Conservation (phyloP, 1,140 invertebrate species). For the Drosophila trapezifrons region DNA sequence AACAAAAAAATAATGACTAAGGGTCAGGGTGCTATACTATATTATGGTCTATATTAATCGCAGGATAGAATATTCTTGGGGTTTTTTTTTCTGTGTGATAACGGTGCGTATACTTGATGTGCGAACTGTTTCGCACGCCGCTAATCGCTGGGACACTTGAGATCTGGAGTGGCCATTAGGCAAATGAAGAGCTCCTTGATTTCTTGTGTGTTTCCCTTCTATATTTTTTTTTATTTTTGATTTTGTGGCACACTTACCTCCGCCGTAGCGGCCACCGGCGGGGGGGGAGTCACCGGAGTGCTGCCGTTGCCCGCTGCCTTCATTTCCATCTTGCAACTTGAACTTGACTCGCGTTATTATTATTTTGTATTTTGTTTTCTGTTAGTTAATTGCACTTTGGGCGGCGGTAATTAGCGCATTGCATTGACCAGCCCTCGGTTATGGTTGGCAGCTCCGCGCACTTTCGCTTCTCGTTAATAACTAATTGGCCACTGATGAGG, state of each 20-base stretch:
- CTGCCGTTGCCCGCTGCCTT: slow-evolving; percentile 7
- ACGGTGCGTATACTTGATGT: slow-evolving; percentile 21
- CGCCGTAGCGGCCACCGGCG: not conserved
- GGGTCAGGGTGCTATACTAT: not conserved
- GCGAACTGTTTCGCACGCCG: not conserved
- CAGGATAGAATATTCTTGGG: too few species aligned
- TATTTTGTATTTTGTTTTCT: not conserved
- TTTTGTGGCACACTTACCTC: slow-evolving; percentile 4
- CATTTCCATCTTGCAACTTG: slow-evolving; percentile 11
- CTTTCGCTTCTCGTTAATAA: slow-evolving; percentile 12
- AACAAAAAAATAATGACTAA: slow-evolving; percentile 11
- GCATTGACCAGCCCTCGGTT: slow-evolving; percentile 33
- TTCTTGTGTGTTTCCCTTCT: slow-evolving; percentile 2
- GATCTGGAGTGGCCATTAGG: slow-evolving; percentile 25
- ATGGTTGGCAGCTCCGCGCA: slow-evolving; percentile 11
- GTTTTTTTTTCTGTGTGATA: too few species aligned
- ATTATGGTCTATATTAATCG: too few species aligned
- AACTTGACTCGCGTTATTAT: slow-evolving; percentile 1
- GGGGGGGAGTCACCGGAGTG: not conserved
- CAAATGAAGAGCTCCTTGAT: not conserved
- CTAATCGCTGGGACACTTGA: slow-evolving; percentile 19
- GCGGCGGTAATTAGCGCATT: slow-evolving; percentile 27
- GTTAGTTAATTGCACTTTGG: slow-evolving; percentile 13
- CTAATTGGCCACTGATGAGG: not conserved
- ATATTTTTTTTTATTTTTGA: not conserved